Conservation (phyloP, 2,888 invertebrate genomes). For the Rapana venosa region DNA sequence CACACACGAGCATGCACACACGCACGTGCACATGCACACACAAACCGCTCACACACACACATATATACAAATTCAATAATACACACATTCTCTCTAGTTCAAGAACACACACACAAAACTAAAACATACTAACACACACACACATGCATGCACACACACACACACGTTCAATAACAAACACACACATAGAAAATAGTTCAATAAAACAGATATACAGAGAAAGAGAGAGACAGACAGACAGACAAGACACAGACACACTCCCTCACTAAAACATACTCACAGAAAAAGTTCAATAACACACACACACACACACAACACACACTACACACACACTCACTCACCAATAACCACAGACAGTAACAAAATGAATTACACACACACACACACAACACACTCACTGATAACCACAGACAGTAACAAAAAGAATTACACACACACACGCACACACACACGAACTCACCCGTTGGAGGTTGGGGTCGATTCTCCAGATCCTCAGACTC, state of each 20-base stretch:
- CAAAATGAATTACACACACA: no score
- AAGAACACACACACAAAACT: no score
- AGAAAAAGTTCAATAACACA: no score
- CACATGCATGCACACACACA: neutral
- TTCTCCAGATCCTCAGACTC: constrained; percentile 92
- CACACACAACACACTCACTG: no score
- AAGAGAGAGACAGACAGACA: no score
- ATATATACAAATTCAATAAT: neutral
- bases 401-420: no score
- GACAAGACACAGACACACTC: no score
- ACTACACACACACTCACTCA: no score
- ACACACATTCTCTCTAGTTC: neutral
- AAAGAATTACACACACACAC: neutral
- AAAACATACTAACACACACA: neutral
- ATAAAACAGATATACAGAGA: no score
- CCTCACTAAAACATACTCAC: neutral
- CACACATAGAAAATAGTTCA: no score
- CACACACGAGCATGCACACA: neutral
- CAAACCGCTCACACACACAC: neutral
- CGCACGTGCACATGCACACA: neutral
- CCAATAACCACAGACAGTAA: no score
- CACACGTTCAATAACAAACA: neutral
- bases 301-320: constrained; percentile 6
- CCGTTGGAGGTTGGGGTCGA: constrained; percentile 90
- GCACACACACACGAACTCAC: constrained; percentile 53